These are phyloP conservation scores for Chrysolina oricalcia DNA, from an alignment of 2,888 invertebrate species.

Conservation along the genomic window DNA sequence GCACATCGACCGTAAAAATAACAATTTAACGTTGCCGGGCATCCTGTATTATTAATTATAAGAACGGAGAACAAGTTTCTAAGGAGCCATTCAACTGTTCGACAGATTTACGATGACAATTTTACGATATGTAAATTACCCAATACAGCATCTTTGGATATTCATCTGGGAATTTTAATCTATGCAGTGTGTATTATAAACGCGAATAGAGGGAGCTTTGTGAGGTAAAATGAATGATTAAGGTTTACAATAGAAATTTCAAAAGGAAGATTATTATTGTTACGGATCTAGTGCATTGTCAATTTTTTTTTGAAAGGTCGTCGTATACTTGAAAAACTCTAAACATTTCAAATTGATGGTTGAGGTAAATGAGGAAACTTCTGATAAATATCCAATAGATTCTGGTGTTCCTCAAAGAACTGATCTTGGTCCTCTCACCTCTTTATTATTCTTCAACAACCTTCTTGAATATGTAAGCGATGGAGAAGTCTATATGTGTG, in stretches of 20 bases:
- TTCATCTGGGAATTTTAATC: slow-evolving; percentile 19
- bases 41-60: slow-evolving; percentile 41
- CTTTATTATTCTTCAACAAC: too few species aligned
- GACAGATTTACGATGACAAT: slow-evolving; percentile 50
- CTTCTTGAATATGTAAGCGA: too few species aligned
- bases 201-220: background rate
- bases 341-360: too few species aligned
- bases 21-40: slow-evolving; percentile 32
- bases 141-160: slow-evolving; percentile 31
- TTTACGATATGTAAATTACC: slow-evolving; percentile 56
- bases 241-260: background rate
- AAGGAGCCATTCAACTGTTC: slow-evolving; percentile 36
- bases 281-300: background rate
- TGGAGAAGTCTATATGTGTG: too few species aligned
- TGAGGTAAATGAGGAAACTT: too few species aligned
- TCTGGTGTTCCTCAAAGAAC: too few species aligned
- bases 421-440: too few species aligned
- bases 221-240: background rate
- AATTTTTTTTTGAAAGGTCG: too few species aligned
- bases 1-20: slow-evolving; percentile 38
- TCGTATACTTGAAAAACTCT: too few species aligned
- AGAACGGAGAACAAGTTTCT: slow-evolving; percentile 49
- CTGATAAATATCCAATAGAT: too few species aligned
- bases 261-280: background rate
- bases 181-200: background rate